Conservation (phyloP, 2,113 vertebrate species). For the Tachycineta bicolor region DNA sequence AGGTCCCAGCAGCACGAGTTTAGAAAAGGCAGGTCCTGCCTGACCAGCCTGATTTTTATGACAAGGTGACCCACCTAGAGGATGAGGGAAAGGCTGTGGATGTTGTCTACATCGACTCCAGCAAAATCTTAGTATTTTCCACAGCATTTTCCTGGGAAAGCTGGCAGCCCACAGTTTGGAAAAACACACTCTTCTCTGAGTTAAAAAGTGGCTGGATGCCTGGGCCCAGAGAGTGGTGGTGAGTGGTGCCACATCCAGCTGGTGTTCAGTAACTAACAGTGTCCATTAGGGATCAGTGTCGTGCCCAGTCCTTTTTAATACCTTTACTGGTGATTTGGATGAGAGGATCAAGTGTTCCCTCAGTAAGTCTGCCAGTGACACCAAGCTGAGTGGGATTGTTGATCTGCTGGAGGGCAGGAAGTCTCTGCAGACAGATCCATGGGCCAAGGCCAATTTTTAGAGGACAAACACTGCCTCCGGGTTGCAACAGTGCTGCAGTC, state of each 20-base stretch:
- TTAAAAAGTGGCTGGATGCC: not conserved
- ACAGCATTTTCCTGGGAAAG: not conserved
- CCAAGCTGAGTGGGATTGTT: too few relatives aligned
- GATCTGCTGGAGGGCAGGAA: not conserved
- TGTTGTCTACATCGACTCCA: not conserved
- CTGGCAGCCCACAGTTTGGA: not conserved
- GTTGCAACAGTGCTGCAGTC: accelerated
- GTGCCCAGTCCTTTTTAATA: not conserved
- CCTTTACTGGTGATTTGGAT: not conserved
- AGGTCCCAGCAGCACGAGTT: accelerated
- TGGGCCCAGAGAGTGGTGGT: not conserved
- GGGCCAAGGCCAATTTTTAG: too few relatives aligned
- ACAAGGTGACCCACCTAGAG: not conserved
- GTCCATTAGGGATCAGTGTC: not conserved
- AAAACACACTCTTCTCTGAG: not conserved
- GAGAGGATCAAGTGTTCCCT: not conserved
- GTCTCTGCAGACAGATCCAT: not conserved
- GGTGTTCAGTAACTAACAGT: too few relatives aligned
- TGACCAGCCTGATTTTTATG: not conserved
- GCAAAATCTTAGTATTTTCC: not conserved
- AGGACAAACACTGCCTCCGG: not conserved
- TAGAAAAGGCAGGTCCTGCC: not conserved
- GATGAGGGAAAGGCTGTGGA: not conserved
- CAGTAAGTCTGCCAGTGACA: not conserved
- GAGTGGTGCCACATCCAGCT: not conserved